phyloP scores from a whole-genome alignment of 2,888 invertebrate species.

The Chymomyza amoena region DNA sequence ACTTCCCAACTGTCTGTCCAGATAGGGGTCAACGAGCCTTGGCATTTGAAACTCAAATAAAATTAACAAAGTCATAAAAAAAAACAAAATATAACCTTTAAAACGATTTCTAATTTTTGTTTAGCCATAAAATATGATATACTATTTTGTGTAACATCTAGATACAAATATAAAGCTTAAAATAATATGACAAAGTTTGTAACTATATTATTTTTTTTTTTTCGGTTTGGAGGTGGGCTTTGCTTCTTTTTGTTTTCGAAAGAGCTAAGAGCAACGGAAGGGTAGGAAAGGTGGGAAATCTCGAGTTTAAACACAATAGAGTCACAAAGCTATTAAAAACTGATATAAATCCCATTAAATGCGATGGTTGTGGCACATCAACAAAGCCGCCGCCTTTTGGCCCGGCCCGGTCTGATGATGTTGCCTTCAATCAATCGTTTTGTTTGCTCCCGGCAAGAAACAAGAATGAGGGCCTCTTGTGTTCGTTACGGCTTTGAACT shows the following conservation, averaged over 20 bases:
- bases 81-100: background rate
- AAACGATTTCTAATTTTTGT: background rate
- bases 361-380: constrained; percentile 69
- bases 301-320: constrained; percentile 52
- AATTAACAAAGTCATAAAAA: background rate
- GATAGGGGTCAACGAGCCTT: background rate
- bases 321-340: constrained; percentile 73
- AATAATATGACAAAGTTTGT: background rate
- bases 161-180: background rate
- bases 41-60: background rate
- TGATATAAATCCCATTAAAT: constrained; percentile 73
- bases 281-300: constrained; percentile 8
- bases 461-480: constrained; percentile 56
- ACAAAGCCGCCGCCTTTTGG: constrained; percentile 49
- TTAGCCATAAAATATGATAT: background rate
- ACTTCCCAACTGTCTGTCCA: background rate
- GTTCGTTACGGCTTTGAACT: constrained; percentile 13
- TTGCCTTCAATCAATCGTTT: constrained; percentile 70
- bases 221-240: background rate
- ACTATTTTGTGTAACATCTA: background rate
- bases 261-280: constrained; percentile 4
- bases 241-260: background rate
- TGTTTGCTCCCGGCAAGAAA: constrained; percentile 65
- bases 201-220: background rate
- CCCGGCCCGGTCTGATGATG: background rate